phyloP scores from a whole-genome alignment of 2,888 invertebrate genomes.

The Coleophora deauratella region DNA sequence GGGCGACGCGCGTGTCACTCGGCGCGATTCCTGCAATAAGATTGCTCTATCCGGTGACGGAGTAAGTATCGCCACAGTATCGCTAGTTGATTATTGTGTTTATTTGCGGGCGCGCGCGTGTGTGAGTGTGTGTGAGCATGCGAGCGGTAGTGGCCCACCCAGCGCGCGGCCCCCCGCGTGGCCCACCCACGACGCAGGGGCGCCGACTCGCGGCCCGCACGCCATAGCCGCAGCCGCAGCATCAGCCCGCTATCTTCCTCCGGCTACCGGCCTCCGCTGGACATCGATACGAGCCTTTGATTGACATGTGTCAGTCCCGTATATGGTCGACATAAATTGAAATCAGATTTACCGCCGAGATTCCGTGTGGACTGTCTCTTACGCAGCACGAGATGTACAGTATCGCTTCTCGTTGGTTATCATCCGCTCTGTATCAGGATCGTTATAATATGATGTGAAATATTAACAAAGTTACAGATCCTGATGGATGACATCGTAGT shows the following conservation, averaged over 20 bases:
- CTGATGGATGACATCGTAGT: too few species aligned
- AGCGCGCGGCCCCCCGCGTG: constrained; percentile 70
- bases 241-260: constrained; percentile 16
- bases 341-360: constrained; percentile 27
- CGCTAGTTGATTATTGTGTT: constrained; percentile 72
- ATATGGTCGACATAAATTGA: constrained; percentile 31
- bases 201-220: constrained; percentile 34
- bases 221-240: constrained; percentile 44
- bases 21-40: constrained; percentile 53
- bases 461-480: too few species aligned
- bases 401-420: too few species aligned
- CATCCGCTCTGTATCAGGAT: too few species aligned
- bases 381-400: too few species aligned
- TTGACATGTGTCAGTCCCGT: constrained; percentile 49
- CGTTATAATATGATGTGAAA: too few species aligned
- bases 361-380: not conserved
- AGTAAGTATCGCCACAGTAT: constrained; percentile 71
- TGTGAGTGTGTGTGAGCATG: constrained; percentile 54
- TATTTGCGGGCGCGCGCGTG: constrained; percentile 61
- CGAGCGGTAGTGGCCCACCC: constrained; percentile 64
- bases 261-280: constrained; percentile 28
- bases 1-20: constrained; percentile 48
- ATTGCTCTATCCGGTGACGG: constrained; percentile 72
- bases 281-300: constrained; percentile 27
- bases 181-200: constrained; percentile 65